Evolutionary conservation across 2,888 invertebrate genomes (phyloP), one percentile per base, ranked within the genome.

Genomic region (Archips xylosteana): DNA sequence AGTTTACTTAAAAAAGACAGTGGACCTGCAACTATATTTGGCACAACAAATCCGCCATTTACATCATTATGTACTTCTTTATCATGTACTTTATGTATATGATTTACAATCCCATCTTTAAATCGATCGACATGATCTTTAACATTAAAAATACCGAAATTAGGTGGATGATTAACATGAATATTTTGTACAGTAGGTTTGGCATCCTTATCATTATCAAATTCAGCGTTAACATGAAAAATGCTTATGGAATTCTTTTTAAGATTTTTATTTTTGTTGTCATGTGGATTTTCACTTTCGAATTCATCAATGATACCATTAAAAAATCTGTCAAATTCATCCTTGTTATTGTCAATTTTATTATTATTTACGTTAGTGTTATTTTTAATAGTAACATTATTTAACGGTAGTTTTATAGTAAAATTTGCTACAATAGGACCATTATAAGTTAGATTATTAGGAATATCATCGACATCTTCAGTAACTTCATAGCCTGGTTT

Each of bases 381-480:
- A 13, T 70, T 78, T 36, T 75, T 76, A 68, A 72, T 66, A 47
- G 80, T 77, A 5, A 78, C 87, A 9, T 81, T 75, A 45, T 89
- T 89, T 2, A 89, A 49, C 47, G 85, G 87, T 75, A 61, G 80
- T 0, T 63, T 45, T 5, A 84, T 63, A 3, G 82, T 83, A 54
- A 81, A 90, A 47, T 86, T 86, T 2, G 83, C 49, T 0, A 86
- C 23, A 2, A 91, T 81, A 1, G 89, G 87, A 3, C 82, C 83
- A 15, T 70, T 64, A 71, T 73, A 65, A 2, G 81, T 81, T 23
- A 83, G 81, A 3, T 83, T 77, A 64, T 92, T 87, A 0, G 92
- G 91, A 51, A 91, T 77, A 63, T 92, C 92, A 2, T 81, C 75
- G 2, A 91, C 78, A 5, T 84, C 81, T 80, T 92, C 92, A 36